Evolutionary conservation across 2,888 invertebrate genomes (phyloP).

Genomic region (Hesperia comma): DNA sequence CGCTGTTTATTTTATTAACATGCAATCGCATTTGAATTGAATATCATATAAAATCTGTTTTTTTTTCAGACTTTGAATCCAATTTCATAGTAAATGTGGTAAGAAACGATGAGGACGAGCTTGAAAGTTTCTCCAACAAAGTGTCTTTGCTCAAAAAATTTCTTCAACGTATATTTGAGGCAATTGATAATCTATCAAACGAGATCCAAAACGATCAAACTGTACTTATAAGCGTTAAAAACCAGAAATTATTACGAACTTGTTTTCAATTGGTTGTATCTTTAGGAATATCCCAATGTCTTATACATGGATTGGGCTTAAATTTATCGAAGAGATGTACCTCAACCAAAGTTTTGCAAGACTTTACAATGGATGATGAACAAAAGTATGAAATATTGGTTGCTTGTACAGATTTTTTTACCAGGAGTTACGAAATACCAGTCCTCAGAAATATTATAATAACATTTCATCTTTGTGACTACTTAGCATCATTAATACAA

Average conservation of each 20-base stretch:
- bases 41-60: background rate
- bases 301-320: constrained; percentile 87
- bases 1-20: background rate
- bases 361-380: constrained; percentile 68
- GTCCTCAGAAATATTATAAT: constrained; percentile 83
- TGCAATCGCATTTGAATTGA: background rate
- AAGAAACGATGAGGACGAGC: constrained; percentile 19
- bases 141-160: constrained; percentile 65
- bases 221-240: constrained; percentile 85
- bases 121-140: constrained; percentile 33
- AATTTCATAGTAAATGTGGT: constrained; percentile 52
- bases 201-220: constrained; percentile 59
- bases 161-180: constrained; percentile 67
- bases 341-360: constrained; percentile 57
- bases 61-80: constrained; percentile 60
- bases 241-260: constrained; percentile 85
- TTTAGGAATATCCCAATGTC: constrained; percentile 86
- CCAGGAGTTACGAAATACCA: constrained; percentile 71
- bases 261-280: constrained; percentile 85
- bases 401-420: constrained; percentile 76
- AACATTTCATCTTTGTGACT: constrained; percentile 82
- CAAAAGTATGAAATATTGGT: constrained; percentile 80
- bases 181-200: constrained; percentile 67
- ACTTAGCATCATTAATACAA: constrained; percentile 88
- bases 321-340: constrained; percentile 72